These are phyloP conservation scores for Centropus bengalensis DNA, from an alignment of 2,113 vertebrate species.

Conservation along the genomic window DNA sequence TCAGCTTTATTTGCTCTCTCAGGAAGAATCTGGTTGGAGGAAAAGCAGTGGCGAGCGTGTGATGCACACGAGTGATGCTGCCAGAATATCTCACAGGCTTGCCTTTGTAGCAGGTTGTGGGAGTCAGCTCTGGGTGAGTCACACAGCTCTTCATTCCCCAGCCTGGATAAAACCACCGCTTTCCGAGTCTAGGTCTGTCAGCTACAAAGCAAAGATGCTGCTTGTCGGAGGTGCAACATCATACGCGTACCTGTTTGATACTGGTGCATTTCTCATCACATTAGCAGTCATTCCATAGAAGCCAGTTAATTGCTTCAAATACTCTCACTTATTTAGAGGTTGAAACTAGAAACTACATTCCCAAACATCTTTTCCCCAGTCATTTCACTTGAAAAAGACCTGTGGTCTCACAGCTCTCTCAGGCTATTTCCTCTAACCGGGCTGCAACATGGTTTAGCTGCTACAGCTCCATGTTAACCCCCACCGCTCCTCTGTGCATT, in stretches of 20 bases:
- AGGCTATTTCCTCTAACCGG: neutral
- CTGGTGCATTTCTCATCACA: rapidly evolving
- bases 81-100: neutral
- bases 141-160: neutral
- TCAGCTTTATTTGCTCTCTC: neutral
- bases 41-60: neutral
- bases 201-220: rapidly evolving
- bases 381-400: neutral
- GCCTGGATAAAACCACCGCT: neutral
- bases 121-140: conserved; percentile 21
- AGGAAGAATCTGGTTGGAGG: conserved; percentile 37
- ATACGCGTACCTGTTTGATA: neutral
- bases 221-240: neutral
- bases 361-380: neutral
- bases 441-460: neutral
- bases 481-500: rapidly evolving
- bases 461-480: neutral
- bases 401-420: neutral
- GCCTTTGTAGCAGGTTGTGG: conserved; percentile 42
- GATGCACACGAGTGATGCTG: neutral
- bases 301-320: neutral
- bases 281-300: neutral
- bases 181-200: neutral
- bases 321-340: neutral
- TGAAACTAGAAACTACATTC: neutral